Evolutionary conservation across 23 tunicate species (phyloP), one percentile per base, ranked within the genome.

Genomic region (Ascidia mentula): DNA sequence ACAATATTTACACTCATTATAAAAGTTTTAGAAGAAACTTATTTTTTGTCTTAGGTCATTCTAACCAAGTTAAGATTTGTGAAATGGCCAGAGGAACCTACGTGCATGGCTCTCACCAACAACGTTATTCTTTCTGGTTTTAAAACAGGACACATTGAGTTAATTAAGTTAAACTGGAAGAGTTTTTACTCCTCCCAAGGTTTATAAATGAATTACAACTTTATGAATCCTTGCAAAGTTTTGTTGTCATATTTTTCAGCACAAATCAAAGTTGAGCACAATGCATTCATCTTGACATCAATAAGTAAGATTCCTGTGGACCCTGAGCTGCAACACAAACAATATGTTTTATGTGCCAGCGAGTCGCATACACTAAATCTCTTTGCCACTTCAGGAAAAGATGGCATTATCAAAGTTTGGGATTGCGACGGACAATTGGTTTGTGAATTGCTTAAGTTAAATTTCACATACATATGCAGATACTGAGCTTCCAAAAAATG

Each of bases 391-490:
- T 45, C 86, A 12, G 60, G 81, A 17, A 60, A 65, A 59, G 85
- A 84, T 76, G 69, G 34, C 31, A 38, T 76, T n/a, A 80, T 90
- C n/a, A 90, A 90, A 85, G 45, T 90, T 0, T 90, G 95, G 95
- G 88, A 84, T 28, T 18, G 40, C n/a, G 82, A 80, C 9, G 95
- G 95, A 2, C 79, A 31, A 37, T 39, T 90, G 79, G 86, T 86
- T 37, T 38, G 69, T 77, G 65, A 6, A n/a, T n/a, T n/a, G n/a
- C n/a, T n/a, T n/a, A n/a, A n/a, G n/a, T n/a, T n/a, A n/a, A n/a
- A n/a, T n/a, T n/a, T n/a, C n/a, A n/a, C n/a, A n/a, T n/a, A n/a
- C n/a, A n/a, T n/a, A n/a, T n/a, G n/a, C n/a, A n/a, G n/a, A n/a
- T n/a, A n/a, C n/a, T n/a, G n/a, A n/a, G n/a, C n/a, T n/a, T n/a